Evolutionary conservation across 2,888 invertebrate genomes (phyloP), one percentile per base, ranked within the genome.

Genomic region (Xanthia togata): DNA sequence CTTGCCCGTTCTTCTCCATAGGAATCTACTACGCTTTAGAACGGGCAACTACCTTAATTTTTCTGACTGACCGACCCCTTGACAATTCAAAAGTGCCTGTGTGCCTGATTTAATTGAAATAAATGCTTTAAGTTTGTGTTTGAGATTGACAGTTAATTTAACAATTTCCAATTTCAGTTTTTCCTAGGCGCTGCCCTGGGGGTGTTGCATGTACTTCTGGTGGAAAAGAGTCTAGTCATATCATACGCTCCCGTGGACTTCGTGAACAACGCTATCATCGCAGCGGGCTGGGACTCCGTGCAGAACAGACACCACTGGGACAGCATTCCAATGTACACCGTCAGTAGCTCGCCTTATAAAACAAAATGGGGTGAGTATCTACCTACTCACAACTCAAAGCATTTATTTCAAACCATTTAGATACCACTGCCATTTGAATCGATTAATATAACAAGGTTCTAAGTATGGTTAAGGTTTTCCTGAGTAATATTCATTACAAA

Each of bases 211-310:
- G 57, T 68, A 0, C 3, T 73, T 14, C 53, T 50, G 11, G 47
- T 59, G 41, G 26, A 71, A 12, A 64, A 0, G 6, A 0, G 31
- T 3, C 4, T 38, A 0, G 55, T 57, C 20, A 6, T 82, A 0
- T 44, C 59, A 1, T 81, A 57, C 23, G 84, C 85, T 0, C 89
- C 90, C 0, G 78, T 88, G 1, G 90, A 90, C 57, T 88, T 81
- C n/a, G 90, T 90, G 0, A 89, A 89, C 65, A 90, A 90, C 26
- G 87, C 89, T 0, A 72, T 87, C 1, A 83, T 90, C 44, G 81
- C 87, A 0, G 84, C 90, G 0, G 89, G 76, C 0, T 89, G 88
- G 89, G 86, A 85, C 44, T 77, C 84, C 4, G 60, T 73, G 5
- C 35, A 84, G 17, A 81, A 84, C 8, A 79, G 63, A 1, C 26